Conservation (phyloP, 1,140 invertebrate genomes). For the Phortica variegata region DNA sequence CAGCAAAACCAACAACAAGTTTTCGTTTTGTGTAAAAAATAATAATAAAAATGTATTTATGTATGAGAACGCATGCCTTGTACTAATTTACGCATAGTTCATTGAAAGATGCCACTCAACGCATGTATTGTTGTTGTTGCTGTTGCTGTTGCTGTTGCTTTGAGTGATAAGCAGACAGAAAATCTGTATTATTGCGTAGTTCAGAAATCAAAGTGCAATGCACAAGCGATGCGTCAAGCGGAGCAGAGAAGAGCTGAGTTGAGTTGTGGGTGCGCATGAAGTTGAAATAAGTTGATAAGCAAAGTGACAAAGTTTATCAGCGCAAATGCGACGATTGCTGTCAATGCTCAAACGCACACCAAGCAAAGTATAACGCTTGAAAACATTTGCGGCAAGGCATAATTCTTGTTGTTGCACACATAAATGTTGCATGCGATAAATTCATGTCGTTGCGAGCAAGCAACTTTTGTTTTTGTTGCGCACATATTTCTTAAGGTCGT, state of each 20-base stretch:
- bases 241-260: not conserved
- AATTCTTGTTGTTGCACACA: too few relatives aligned
- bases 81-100: slow-evolving; percentile 43
- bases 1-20: slow-evolving; percentile 9
- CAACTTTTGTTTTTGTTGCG: slow-evolving; percentile 6
- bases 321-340: too few relatives aligned
- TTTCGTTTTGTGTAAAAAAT: not conserved
- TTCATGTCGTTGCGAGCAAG: slow-evolving; percentile 25
- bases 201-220: too few relatives aligned
- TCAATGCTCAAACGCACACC: too few relatives aligned
- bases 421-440: slow-evolving; percentile 31
- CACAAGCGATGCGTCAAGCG: too few relatives aligned
- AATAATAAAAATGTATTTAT: not conserved
- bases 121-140: not conserved
- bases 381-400: too few relatives aligned
- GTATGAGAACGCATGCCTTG: slow-evolving; percentile 27
- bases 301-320: too few relatives aligned
- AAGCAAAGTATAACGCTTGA: too few relatives aligned
- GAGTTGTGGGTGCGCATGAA: not conserved
- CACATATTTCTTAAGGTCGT: slow-evolving; percentile 53
- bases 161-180: not conserved
- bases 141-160: not conserved
- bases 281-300: too few relatives aligned
- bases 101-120: not conserved
- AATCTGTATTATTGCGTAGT: too few relatives aligned